These are phyloP conservation scores for Hyaena hyaena DNA, from an alignment of 2,113 vertebrate species.

Conservation along the genomic window DNA sequence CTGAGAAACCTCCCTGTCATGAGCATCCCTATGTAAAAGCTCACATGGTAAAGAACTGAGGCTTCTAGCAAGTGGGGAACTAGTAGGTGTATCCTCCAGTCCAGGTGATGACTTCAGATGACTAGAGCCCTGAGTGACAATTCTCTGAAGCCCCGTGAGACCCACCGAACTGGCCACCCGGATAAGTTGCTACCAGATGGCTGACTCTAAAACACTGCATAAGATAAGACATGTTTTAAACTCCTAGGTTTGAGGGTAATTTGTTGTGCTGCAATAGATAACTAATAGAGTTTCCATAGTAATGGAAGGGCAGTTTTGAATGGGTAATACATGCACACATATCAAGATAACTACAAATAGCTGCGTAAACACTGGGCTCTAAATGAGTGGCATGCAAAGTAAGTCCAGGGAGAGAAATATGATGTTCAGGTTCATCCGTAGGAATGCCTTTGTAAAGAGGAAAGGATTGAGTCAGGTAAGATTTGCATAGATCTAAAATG, in stretches of 20 bases:
- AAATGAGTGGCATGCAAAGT: neutral
- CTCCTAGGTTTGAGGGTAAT: neutral
- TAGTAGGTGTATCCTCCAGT: neutral
- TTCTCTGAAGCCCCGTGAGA: neutral
- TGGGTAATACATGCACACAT: neutral
- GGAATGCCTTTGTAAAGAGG: conserved; percentile 20
- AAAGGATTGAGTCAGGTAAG: conserved; percentile 48
- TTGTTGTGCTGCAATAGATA: neutral
- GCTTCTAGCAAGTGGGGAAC: neutral
- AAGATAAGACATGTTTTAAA: neutral
- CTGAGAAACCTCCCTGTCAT: neutral
- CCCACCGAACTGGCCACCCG: accelerated
- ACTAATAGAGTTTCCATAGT: neutral
- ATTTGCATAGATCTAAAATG: conserved; percentile 63
- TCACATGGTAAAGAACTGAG: neutral
- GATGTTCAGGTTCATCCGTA: neutral
- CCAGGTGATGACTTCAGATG: neutral
- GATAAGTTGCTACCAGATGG: neutral
- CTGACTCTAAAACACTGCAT: neutral
- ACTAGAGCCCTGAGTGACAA: neutral
- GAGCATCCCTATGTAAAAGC: neutral
- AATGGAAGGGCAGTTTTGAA: neutral
- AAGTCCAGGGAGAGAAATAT: conserved; percentile 13
- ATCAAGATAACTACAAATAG: neutral
- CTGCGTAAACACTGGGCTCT: neutral